These are phyloP conservation scores for silkworm (Bombyx mori) DNA, from an alignment of 1,140 invertebrate genomes.

Conservation along the genomic window ASM3026992v2 NC_085124.1:11491501-11492000, in stretches of 20 bases:
- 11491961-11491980: slow-evolving; percentile 60
- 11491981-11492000: slow-evolving; percentile 69
- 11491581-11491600: not conserved
- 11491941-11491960: slow-evolving; percentile 13
- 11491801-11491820: slow-evolving; percentile 55
- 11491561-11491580: slow-evolving; percentile 2
- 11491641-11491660: slow-evolving; percentile 14
- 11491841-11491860: slow-evolving; percentile 20
- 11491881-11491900: slow-evolving; percentile 13
- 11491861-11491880: slow-evolving; percentile 14
- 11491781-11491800: slow-evolving; percentile 61
- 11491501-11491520: no score
- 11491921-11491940: no score
- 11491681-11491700: slow-evolving; percentile 26
- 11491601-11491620: not conserved
- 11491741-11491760: slow-evolving; percentile 26
- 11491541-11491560: slow-evolving; percentile 3
- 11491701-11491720: slow-evolving; percentile 47
- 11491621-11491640: slow-evolving; percentile 6
- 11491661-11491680: slow-evolving; percentile 14
- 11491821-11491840: slow-evolving; percentile 61
- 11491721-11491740: slow-evolving; percentile 35
- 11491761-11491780: slow-evolving; percentile 64
- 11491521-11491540: not conserved
- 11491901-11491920: slow-evolving; percentile 20